Evolutionary conservation across 2,113 vertebrate genomes (phyloP), one percentile per base, ranked within the genome.

Genomic region (Corapipo altera): DNA sequence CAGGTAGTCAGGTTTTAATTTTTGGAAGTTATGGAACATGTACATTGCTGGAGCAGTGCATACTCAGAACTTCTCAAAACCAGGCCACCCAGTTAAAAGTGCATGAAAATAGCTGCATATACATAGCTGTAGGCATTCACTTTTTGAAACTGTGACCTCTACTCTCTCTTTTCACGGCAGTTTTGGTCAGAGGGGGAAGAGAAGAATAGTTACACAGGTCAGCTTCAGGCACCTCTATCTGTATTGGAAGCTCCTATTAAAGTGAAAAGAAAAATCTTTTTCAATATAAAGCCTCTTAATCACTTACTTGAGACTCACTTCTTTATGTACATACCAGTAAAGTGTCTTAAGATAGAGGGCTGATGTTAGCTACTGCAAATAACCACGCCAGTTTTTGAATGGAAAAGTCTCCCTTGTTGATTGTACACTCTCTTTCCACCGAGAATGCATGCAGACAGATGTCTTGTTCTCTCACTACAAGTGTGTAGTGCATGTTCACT

Each of bases 81-180:
- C 58, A 89, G 96, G 94, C 61, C 93, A 96, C 93, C 84, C 77
- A 91, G 61, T 95, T 96, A 91, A 83, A 84, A 89, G 80, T 61
- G 35, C 69, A 54, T 93, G 73, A 87, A 95, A 89, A 95, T 92
- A 96, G 91, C 76, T 87, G n/a, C 69, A 44, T 92, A 81, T 89
- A 57, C 66, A 14, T 92, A 96, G 77, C 73, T 91, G 55, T 69
- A 35, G 28, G 44, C 52, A 33, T 72, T 92, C 89, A 75, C 41
- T 89, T 94, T 95, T 95, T 75, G 70, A 75, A 94, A 61, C 54
- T 57, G 28, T 89, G 90, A 44, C 37, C 70, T 57, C 69, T 91
- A 11, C 37, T 74, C 5, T 58, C 61, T 59, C 44, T 94, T 95
- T 75, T 70, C 37, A 20, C 33, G 61, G n/a, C 27, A 75, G 41